Percentiles rank a stretch among this genome's conserved stretches.
These are phyloP conservation scores for Thamnophis sirtalis DNA, from an alignment of 2,113 vertebrate species.

Conservation along the genomic window DNA sequence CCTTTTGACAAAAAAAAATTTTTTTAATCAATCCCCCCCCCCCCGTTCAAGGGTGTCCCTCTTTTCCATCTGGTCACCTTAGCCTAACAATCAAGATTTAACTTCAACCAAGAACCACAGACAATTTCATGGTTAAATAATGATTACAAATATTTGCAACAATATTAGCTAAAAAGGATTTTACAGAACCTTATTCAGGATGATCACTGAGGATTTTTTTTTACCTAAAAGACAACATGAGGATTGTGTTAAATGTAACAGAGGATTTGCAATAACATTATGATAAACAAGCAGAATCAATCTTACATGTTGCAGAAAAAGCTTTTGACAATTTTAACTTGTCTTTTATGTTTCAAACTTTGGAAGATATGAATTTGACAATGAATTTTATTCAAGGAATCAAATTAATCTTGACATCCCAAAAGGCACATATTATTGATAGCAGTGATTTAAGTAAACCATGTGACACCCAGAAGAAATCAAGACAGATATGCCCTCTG, in stretches of 20 bases:
- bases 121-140: background rate
- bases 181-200: background rate
- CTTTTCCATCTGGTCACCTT: no score
- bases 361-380: background rate
- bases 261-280: background rate
- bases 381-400: background rate
- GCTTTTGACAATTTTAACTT: background rate
- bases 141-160: background rate
- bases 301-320: background rate
- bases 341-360: background rate
- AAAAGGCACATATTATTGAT: background rate
- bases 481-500: background rate
- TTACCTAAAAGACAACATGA: background rate
- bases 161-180: background rate
- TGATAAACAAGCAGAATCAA: background rate
- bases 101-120: background rate
- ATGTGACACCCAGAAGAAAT: background rate
- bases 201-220: background rate
- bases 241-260: background rate
- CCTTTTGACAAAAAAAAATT: no score
- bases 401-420: background rate
- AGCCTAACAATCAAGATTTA: background rate
- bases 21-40: no score
- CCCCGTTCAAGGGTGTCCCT: no score
- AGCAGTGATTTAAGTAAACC: background rate